phyloP scores from a whole-genome alignment of 2,113 vertebrate species.

The Corythornis cristatus region DNA sequence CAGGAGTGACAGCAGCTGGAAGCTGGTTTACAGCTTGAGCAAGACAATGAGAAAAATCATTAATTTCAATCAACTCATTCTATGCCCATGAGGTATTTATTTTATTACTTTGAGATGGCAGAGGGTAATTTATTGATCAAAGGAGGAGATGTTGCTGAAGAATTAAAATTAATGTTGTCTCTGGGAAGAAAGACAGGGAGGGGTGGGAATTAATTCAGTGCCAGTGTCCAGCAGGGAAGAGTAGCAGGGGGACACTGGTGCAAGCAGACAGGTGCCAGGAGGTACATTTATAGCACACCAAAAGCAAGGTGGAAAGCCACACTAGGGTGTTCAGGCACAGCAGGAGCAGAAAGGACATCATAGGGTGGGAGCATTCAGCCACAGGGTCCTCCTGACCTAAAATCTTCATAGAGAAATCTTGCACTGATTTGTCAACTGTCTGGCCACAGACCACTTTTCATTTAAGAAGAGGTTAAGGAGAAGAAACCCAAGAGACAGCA shows the following conservation, averaged over 20 bases:
- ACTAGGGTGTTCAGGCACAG: neutral
- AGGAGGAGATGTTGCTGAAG: neutral
- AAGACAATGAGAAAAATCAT: neutral
- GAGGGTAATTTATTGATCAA: slow-evolving; percentile 34
- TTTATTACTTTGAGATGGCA: slow-evolving; percentile 23
- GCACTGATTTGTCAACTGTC: no score
- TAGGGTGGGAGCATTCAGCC: fast-evolving
- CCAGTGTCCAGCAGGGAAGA: neutral
- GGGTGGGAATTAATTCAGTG: neutral
- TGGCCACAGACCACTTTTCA: no score
- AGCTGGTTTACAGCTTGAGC: neutral
- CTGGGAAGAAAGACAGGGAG: neutral
- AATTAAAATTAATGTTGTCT: neutral
- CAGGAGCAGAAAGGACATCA: neutral
- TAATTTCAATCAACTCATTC: neutral
- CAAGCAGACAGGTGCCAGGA: neutral
- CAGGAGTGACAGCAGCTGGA: neutral
- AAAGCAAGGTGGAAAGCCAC: neutral
- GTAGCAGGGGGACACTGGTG: neutral
- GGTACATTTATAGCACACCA: neutral
- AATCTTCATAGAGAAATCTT: neutral
- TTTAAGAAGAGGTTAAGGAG: no score
- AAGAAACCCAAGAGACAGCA: no score
- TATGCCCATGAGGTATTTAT: neutral
- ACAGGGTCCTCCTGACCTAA: neutral